A percentile compares a stretch with the other conserved stretches of the same genome.
These are phyloP conservation scores for Saccostrea cuccullata DNA, from an alignment of 1,140 invertebrate species.

Conservation along the genomic window DNA sequence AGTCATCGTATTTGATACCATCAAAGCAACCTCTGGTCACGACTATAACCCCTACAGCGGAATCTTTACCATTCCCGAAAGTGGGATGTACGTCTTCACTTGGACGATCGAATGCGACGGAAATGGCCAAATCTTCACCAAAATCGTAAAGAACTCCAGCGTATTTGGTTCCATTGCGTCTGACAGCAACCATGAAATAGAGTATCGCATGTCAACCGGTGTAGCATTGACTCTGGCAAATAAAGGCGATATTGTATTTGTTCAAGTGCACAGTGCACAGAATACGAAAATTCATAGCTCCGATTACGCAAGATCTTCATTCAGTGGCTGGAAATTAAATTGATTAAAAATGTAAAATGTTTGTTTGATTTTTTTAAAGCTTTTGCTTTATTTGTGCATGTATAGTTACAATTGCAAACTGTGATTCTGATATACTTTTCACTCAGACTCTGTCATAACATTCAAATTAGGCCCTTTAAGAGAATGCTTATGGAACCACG, in stretches of 20 bases:
- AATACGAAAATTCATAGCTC: background rate
- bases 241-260: background rate
- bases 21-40: background rate
- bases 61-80: background rate
- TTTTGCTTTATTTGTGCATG: too few species aligned
- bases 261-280: background rate
- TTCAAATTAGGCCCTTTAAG: too few species aligned
- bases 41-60: background rate
- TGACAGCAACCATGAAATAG: background rate
- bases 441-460: too few species aligned
- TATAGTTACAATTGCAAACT: too few species aligned
- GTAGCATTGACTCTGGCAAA: background rate
- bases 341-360: background rate
- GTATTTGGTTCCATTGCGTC: background rate
- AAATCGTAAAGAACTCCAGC: background rate
- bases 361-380: too few species aligned
- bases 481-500: too few species aligned
- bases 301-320: background rate
- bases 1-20: background rate
- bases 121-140: background rate
- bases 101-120: background rate
- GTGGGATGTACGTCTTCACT: background rate
- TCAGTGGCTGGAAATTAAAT: slow-evolving; percentile 2
- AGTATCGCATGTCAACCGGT: background rate
- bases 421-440: too few species aligned